phyloP scores from a whole-genome alignment of 2,888 invertebrate species.

The Lottia scabra region DNA sequence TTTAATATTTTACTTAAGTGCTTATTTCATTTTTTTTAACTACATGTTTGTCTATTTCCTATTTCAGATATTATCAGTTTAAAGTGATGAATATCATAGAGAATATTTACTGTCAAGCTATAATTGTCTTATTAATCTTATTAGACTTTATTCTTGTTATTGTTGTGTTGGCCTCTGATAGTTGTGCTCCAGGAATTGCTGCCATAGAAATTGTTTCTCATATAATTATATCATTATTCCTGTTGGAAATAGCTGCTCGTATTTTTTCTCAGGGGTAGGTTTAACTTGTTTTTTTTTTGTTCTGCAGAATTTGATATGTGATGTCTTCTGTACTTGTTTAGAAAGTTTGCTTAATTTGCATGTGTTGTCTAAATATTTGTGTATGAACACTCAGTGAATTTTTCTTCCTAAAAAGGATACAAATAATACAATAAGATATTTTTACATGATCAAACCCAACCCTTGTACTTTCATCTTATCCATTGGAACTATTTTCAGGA shows the following conservation, averaged over 20 bases:
- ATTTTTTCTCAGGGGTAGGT: slow-evolving; percentile 69
- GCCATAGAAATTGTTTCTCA: slow-evolving; percentile 65
- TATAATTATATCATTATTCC: slow-evolving; percentile 68
- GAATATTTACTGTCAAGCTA: slow-evolving; percentile 55
- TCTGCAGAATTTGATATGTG: no score
- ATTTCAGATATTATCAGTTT: slow-evolving; percentile 49
- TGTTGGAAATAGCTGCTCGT: slow-evolving; percentile 68
- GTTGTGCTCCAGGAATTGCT: slow-evolving; percentile 37
- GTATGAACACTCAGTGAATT: no score
- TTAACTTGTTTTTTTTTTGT: neutral
- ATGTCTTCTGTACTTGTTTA: no score
- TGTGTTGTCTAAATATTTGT: no score
- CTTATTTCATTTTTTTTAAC: no score
- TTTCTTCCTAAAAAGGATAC: no score
- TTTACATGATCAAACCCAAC: no score
- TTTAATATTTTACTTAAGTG: no score
- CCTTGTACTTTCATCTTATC: no score
- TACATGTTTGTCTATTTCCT: neutral
- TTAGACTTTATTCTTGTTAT: slow-evolving; percentile 60
- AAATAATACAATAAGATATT: no score
- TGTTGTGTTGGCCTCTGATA: slow-evolving; percentile 48
- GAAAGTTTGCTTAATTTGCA: no score
- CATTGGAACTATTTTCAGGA: slow-evolving; percentile 40
- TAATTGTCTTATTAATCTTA: slow-evolving; percentile 60
- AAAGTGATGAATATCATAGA: slow-evolving; percentile 49